These are phyloP conservation scores for Papilio xuthus DNA, from an alignment of 1,140 invertebrate species.

Conservation along the genomic window DNA sequence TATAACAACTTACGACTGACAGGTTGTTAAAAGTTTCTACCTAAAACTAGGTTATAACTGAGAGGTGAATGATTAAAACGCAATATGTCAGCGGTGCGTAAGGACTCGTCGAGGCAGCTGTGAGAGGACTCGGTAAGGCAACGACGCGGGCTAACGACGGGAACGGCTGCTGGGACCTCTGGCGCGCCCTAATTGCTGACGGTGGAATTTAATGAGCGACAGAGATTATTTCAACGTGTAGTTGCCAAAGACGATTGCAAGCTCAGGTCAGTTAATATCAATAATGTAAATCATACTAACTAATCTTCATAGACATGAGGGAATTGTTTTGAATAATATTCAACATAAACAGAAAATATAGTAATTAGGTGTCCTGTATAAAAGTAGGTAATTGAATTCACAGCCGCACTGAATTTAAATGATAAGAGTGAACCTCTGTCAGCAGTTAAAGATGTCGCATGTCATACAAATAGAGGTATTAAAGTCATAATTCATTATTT, in stretches of 20 bases:
- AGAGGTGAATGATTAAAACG: background rate
- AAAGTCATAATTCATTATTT: background rate
- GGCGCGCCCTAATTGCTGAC: background rate
- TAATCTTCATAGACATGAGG: background rate
- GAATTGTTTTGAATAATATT: no score
- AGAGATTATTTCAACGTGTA: background rate
- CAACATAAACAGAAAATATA: no score
- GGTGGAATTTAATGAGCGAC: constrained; percentile 14
- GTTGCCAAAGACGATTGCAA: background rate
- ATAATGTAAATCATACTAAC: background rate
- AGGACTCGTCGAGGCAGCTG: background rate
- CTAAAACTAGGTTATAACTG: background rate
- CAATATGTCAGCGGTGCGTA: background rate
- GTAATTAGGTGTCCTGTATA: no score
- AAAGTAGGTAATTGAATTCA: no score
- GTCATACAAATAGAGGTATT: no score
- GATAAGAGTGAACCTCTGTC: no score
- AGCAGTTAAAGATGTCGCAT: no score
- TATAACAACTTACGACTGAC: background rate
- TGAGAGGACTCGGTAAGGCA: background rate
- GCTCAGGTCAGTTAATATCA: background rate
- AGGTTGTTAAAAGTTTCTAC: background rate
- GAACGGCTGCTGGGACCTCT: background rate
- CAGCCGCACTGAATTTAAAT: no score
- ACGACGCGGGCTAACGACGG: constrained; percentile 10